These are phyloP conservation scores for Lindbergichthys nudifrons DNA, from an alignment of 2,797 vertebrate species.

Conservation along the genomic window DNA sequence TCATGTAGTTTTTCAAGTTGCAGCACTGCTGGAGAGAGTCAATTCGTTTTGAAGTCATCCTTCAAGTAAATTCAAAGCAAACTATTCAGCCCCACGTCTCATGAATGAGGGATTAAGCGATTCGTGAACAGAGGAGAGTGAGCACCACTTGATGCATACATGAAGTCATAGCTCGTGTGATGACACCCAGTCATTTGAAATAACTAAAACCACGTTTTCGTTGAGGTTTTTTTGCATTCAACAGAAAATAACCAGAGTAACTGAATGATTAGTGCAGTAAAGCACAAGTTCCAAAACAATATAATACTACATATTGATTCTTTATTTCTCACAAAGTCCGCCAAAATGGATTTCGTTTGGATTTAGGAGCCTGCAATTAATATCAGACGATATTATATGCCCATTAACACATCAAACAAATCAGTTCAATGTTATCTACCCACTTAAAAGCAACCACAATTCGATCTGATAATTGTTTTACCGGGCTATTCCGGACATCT, in stretches of 20 bases:
- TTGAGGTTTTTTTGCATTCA: not conserved
- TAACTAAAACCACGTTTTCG: not conserved
- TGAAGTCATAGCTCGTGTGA: constrained; percentile 8
- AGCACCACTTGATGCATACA: constrained; percentile 20
- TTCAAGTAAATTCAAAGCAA: constrained; percentile 22
- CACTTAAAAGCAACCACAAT: too few species aligned
- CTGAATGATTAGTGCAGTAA: too few species aligned
- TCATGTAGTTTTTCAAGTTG: constrained; percentile 3
- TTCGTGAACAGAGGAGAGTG: not conserved
- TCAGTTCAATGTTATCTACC: too few species aligned
- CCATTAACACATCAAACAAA: too few species aligned
- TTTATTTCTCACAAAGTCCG: too few species aligned
- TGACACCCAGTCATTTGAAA: constrained; percentile 1
- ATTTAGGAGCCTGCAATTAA: too few species aligned
- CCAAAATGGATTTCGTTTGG: too few species aligned
- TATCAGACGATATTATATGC: too few species aligned
- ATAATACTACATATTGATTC: too few species aligned
- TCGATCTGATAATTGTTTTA: too few species aligned
- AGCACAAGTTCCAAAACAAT: too few species aligned
- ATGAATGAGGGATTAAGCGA: constrained; percentile 17
- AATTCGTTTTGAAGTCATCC: constrained; percentile 13
- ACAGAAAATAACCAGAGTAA: not conserved
- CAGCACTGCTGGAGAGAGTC: not conserved
- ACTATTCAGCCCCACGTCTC: not conserved
- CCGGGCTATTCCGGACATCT: too few species aligned